Base-by-base conservation (phyloP, 2,113 vertebrate species). In the Phalacrocorax carbo region DNA sequence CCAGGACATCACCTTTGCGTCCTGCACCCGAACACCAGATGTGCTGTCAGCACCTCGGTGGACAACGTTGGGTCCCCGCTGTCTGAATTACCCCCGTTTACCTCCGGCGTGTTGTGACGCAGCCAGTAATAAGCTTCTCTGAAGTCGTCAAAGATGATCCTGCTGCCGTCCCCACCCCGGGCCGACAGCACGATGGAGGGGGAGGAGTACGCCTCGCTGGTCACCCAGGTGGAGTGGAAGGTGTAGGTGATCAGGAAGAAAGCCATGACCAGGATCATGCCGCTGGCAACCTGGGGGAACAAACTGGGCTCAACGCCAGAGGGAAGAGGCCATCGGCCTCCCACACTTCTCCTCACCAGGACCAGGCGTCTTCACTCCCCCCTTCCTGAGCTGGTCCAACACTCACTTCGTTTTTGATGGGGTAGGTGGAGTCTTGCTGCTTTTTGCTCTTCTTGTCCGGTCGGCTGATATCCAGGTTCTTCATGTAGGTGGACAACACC, bases 141-240 rank as follows among this genome's bases (percentile, higher is more conserved):
- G 97, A 99, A 99, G 97, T 99, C 99, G 64, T 99, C 99, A 1
- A 99, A 99, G 94, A 99, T 99, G 93, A 99, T 99, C 92, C 99
- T 98, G 95, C 99, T 99, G 94, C 99, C 99, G 0, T 99, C 99
- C 0, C 99, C 99, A 0, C 99, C 99, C 0, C 99, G 99, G 25
- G 99, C 99, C 0, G 99, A 99, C 54, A 99, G 96, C 9, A 99
- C 99, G 0, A 99, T 99, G n/a, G 99, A 99, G 5, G 99, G 99
- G 13, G 99, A 99, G 34, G 99, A 99, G 95, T 99, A 99, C 4
- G 99, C 99, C 93, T 99, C 99, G 3, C 99, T 99, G 94, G 99
- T 99, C 96, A 99, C 99, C 99, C 99, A 99, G n/a, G 99, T 99
- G 8, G 99, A 99, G 96, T 99, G 99, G 96, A 99, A 99, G 51